Evolutionary conservation across 2,888 invertebrate species (phyloP).

Genomic region (Xestia c-nigrum): DNA sequence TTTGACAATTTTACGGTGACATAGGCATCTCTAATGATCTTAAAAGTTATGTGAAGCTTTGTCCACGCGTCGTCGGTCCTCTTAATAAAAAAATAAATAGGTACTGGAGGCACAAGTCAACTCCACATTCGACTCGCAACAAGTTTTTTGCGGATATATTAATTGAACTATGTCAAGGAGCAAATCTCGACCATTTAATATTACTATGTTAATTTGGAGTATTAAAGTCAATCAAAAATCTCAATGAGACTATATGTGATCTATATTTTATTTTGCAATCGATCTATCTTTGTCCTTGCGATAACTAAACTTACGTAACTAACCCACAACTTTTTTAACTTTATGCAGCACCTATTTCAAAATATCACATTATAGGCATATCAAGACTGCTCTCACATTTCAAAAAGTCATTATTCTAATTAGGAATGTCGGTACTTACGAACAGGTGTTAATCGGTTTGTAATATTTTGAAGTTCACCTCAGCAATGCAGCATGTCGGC

Average conservation of each 20-base stretch:
- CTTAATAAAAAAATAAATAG: neutral
- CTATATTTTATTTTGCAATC: neutral
- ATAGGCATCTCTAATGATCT: too few species aligned
- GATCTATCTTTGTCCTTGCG: neutral
- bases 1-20: too few species aligned
- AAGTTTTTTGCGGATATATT: conserved; percentile 8
- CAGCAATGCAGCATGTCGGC: conserved; percentile 33
- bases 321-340: neutral
- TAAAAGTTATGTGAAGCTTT: neutral
- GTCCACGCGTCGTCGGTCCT: neutral
- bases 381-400: conserved; percentile 13
- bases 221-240: conserved; percentile 8
- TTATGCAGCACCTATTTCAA: conserved; percentile 2
- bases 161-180: conserved; percentile 7
- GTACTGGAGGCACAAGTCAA: neutral
- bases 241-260: neutral
- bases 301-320: neutral
- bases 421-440: conserved; percentile 13
- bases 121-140: neutral
- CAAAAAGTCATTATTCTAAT: conserved; percentile 11
- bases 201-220: neutral
- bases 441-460: conserved; percentile 37
- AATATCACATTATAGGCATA: neutral
- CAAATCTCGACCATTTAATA: neutral
- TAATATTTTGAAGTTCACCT: conserved; percentile 25